These are phyloP conservation scores for Fissipunctia ypsillon DNA, from an alignment of 2,888 invertebrate genomes.

Conservation along the genomic window DNA sequence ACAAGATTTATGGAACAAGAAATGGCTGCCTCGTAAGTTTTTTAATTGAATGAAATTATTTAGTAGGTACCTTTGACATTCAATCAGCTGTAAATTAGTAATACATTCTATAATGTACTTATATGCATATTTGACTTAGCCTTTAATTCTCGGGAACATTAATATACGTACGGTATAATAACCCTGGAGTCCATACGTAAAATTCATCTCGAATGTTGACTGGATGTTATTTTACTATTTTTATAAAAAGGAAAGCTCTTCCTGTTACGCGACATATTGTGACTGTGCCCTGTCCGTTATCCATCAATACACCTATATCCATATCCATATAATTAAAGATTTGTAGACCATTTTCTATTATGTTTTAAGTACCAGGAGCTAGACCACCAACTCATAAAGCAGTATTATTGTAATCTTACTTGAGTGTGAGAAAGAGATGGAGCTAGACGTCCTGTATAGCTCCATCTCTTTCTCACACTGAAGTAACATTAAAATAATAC, in stretches of 20 bases:
- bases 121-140: neutral
- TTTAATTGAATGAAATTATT: slow-evolving; percentile 5
- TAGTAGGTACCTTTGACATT: neutral
- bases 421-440: no score
- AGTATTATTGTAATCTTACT: no score
- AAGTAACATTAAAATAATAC: no score
- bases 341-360: no score
- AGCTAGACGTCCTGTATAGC: no score
- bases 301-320: no score
- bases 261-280: neutral
- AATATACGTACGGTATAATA: neutral
- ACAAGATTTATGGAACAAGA: slow-evolving; percentile 5
- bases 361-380: no score
- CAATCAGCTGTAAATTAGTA: neutral
- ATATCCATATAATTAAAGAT: no score
- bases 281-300: neutral
- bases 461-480: no score
- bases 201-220: neutral
- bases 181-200: neutral
- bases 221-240: neutral
- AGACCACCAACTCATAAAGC: no score
- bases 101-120: neutral
- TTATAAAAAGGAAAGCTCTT: neutral
- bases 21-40: neutral
- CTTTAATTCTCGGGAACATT: neutral